These are phyloP conservation scores for Orestias chungarensis DNA, from an alignment of 2,797 vertebrate genomes.

Conservation along the genomic window DNA sequence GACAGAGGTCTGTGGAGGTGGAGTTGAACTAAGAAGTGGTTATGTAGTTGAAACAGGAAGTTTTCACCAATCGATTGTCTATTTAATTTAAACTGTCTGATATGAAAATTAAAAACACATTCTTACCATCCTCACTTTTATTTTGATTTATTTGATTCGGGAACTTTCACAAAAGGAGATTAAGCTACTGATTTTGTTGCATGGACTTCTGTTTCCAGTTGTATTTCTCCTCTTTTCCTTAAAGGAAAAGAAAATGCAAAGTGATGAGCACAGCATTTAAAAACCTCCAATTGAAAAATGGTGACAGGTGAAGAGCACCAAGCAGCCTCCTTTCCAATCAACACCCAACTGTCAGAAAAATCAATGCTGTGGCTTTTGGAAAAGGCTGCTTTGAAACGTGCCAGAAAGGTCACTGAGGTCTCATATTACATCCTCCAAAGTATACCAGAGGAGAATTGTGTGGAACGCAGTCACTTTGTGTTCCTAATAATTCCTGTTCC, in stretches of 20 bases:
- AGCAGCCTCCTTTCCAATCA: not conserved
- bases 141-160: slow-evolving; percentile 53
- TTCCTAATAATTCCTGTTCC: slow-evolving; percentile 46
- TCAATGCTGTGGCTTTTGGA: slow-evolving; percentile 43
- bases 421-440: slow-evolving; percentile 22
- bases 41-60: not conserved
- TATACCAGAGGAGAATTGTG: slow-evolving; percentile 13
- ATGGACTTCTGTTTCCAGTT: not conserved
- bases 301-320: slow-evolving; percentile 25
- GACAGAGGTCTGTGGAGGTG: not conserved
- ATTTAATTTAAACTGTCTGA: slow-evolving; percentile 5
- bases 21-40: not conserved
- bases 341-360: slow-evolving; percentile 11
- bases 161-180: slow-evolving; percentile 55
- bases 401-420: slow-evolving; percentile 53
- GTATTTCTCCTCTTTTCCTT: not conserved
- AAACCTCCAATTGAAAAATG: slow-evolving; percentile 19
- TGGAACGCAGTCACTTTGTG: slow-evolving; percentile 28
- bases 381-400: not conserved
- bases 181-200: slow-evolving; percentile 46
- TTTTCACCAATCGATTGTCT: not conserved
- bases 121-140: slow-evolving; percentile 22
- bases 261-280: slow-evolving; percentile 37
- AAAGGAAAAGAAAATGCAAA: slow-evolving; percentile 32
- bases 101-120: slow-evolving; percentile 17